Evolutionary conservation across 2,888 invertebrate species (phyloP), one percentile per base, ranked within the genome.

Genomic region (Marasmarcha lunaedactyla): DNA sequence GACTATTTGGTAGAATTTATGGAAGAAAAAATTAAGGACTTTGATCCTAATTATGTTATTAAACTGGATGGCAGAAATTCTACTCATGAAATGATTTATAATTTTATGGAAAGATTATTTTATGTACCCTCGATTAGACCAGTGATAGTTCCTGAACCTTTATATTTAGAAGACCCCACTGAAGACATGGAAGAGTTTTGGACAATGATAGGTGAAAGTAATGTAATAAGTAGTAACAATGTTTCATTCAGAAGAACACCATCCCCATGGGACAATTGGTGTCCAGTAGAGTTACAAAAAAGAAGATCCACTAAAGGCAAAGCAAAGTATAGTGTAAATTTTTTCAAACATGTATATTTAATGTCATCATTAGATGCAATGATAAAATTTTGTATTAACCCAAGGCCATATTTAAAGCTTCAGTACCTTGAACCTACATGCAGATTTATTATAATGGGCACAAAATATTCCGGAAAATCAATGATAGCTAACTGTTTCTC

Each of bases 271-370:
- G 73, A 66, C 30, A 83, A 74, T 38, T 68, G 84, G 49, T 90
- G 90, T 55, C 90, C 90, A 3, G 88, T 90, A 2, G 85, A 88
- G 46, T 71, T 89, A 48, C 78, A 78, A 47, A 71, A 78, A 44
- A 86, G 89, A n/a, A 63, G 59, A 39, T 67, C 79, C 35, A 51
- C 68, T 10, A 53, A 63, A 20, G 90, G 90, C 13, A 65, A 71
- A 37, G 62, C 85, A 1, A 84, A 85, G 57, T 81, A 74, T 49
- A 85, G 87, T 0, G 86, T 88, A 1, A 69, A 76, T 26, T 88
- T 89, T 50, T 78, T 88, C 57, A 87, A 87, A 57, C 85, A 86
- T 53, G 71, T 90, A 2, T 90, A 85, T 55, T 74, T 89, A 36
- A 57, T 89, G 36, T 79, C 86, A 13, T 83, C 87, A 14, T 56